Evolutionary conservation across 2,113 vertebrate species (phyloP), one percentile per base, ranked within the genome.

Genomic region (Psittacus erithacus): DNA sequence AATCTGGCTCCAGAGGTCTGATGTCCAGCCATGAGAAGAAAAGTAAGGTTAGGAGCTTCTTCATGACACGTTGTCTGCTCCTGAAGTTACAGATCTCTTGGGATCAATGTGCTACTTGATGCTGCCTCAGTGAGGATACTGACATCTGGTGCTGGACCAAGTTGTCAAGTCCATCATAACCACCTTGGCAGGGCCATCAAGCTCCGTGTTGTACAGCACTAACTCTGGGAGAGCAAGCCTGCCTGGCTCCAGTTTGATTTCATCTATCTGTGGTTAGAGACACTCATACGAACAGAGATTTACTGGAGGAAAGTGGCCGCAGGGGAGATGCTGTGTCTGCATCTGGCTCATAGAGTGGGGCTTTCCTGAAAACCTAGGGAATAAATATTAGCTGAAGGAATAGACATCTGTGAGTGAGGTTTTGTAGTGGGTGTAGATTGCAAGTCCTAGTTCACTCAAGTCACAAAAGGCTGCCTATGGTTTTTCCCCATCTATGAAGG

Each of bases 381-480:
- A 73, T 60, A 75, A 82, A 41, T 47, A 62, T 15, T 35, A 52
- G 59, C 92, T 64, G 88, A 33, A 92, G 85, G 57, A 68, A 33
- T 4, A 10, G 67, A 38, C 63, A 18, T 17, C 12, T 57, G 41
- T 3, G 83, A 88, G 88, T 20, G 53, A 79, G 63, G 90, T 69
- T 46, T 60, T 39, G 70, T 41, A 64, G 81, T 60, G 44, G 77
- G 68, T 31, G 22, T 71, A 3, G 1, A 4, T 13, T 57, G 39
- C 33, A 29, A 57, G 82, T 35, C 80, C 88, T 50, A 60, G 22
- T 90, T 80, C 28, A 8, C 62, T 59, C 23, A 18, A 13, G 25
- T 82, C 84, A 79, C 92, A 92, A 92, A 94, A 78, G 50, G 77
- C 89, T 93, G 95, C 81, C 19, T 81, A 22, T 49, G 4, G 13